phyloP scores from a whole-genome alignment of 2,888 invertebrate species.

The Dolichopus griseipennis region DNA sequence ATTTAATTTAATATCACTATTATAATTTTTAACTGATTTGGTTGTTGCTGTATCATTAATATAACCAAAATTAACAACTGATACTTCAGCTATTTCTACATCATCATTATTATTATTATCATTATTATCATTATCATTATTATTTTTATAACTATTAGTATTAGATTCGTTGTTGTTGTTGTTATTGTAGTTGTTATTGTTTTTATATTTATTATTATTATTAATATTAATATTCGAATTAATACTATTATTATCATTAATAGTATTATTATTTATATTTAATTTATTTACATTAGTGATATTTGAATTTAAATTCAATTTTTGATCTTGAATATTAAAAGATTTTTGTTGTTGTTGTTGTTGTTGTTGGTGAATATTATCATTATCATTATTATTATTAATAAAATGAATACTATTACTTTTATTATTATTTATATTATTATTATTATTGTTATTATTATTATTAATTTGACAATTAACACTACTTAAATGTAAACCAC shows the following conservation, averaged over 20 bases:
- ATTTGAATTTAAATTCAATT: slow-evolving; percentile 17
- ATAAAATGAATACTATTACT: slow-evolving; percentile 16
- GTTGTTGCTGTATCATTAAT: background rate
- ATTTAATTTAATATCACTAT: too few relatives aligned
- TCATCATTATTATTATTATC: slow-evolving; percentile 13
- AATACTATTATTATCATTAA: background rate
- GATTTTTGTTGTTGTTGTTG: slow-evolving; percentile 17
- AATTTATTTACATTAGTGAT: background rate
- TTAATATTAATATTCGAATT: background rate
- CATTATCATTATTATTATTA: slow-evolving; percentile 21
- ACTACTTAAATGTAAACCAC: slow-evolving; percentile 26
- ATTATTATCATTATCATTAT: too few relatives aligned
- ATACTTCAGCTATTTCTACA: slow-evolving; percentile 5
- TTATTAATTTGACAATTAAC: slow-evolving; percentile 23
- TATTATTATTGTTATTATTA: slow-evolving; percentile 24
- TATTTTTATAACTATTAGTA: slow-evolving; percentile 17
- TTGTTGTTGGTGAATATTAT: slow-evolving; percentile 13
- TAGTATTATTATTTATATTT: background rate
- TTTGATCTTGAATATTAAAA: slow-evolving; percentile 18
- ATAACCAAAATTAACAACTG: slow-evolving; percentile 5
- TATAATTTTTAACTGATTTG: too few relatives aligned
- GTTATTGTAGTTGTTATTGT: background rate
- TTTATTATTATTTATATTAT: slow-evolving; percentile 26
- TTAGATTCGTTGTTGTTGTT: slow-evolving; percentile 12
- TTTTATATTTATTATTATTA: background rate